These are phyloP conservation scores for Pteruthius melanotis DNA, from an alignment of 2,113 vertebrate genomes.

Conservation along the genomic window DNA sequence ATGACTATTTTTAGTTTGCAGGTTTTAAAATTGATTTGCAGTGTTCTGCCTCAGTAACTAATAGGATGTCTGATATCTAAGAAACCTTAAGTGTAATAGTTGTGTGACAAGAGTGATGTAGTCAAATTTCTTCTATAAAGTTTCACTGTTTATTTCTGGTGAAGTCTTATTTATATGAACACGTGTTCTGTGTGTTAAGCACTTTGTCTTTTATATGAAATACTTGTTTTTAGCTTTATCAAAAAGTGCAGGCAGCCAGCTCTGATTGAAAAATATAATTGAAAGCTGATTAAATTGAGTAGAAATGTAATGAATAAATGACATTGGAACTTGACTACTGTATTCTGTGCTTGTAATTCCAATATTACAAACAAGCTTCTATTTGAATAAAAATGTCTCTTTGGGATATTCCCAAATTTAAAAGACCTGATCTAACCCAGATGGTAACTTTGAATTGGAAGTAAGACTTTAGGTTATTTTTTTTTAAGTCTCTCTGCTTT, in stretches of 20 bases:
- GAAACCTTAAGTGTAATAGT: background rate
- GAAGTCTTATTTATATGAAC: background rate
- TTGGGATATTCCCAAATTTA: background rate
- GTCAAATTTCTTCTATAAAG: background rate
- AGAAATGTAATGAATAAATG: background rate
- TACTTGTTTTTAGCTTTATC: background rate
- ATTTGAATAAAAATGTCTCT: background rate
- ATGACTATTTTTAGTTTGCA: background rate
- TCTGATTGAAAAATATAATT: background rate
- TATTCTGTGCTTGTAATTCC: background rate
- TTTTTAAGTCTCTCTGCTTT: background rate
- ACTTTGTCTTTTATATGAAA: background rate
- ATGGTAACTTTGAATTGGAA: background rate
- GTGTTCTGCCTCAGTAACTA: background rate
- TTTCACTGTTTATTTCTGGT: background rate
- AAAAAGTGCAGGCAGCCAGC: background rate
- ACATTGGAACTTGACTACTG: background rate
- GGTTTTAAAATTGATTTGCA: background rate
- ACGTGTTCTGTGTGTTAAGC: background rate
- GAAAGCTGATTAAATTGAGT: constrained; percentile 1
- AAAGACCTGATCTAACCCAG: background rate
- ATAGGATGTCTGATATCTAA: background rate
- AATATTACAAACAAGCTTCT: background rate
- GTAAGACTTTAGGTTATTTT: background rate
- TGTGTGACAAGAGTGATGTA: background rate